Percentiles rank a stretch among this genome's conserved stretches.
Evolutionary conservation across 2,797 vertebrate species (phyloP).

Genomic region (Onychomys torridus): DNA sequence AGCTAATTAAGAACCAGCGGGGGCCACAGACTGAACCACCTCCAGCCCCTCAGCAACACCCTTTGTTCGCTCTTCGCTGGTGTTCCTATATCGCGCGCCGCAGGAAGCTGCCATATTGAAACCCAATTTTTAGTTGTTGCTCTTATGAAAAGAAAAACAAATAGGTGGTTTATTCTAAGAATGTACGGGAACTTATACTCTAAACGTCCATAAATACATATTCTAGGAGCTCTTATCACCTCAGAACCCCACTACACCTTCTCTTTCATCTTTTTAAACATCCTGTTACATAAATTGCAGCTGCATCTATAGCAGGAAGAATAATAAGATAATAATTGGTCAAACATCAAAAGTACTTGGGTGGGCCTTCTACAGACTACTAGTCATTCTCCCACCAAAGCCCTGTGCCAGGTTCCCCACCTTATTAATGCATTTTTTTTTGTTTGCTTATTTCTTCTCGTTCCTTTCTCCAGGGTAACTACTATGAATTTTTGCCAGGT

Average conservation of each 20-base stretch:
- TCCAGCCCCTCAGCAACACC: background rate
- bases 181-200: conserved; percentile 81
- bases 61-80: conserved; percentile 9
- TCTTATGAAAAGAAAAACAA: conserved; percentile 76
- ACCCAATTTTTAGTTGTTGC: conserved; percentile 74
- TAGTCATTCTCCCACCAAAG: conserved; percentile 59
- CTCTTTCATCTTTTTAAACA: conserved; percentile 85
- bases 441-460: conserved; percentile 65
- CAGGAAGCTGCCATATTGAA: conserved; percentile 75
- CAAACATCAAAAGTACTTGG: conserved; percentile 78
- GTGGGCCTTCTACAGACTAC: conserved; percentile 55
- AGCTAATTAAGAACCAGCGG: conserved; percentile 59
- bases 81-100: conserved; percentile 48
- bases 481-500: conserved; percentile 74
- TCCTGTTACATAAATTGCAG: conserved; percentile 78
- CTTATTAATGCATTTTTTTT: conserved; percentile 41
- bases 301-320: conserved; percentile 79
- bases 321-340: conserved; percentile 78
- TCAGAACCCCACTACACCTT: conserved; percentile 60
- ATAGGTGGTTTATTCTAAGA: conserved; percentile 78
- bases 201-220: conserved; percentile 78
- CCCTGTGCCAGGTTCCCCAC: background rate
- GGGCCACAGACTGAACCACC: conserved; percentile 12
- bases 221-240: conserved; percentile 73
- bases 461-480: conserved; percentile 59